phyloP scores from a whole-genome alignment of 2,113 vertebrate genomes.

The Rhea americana region DNA sequence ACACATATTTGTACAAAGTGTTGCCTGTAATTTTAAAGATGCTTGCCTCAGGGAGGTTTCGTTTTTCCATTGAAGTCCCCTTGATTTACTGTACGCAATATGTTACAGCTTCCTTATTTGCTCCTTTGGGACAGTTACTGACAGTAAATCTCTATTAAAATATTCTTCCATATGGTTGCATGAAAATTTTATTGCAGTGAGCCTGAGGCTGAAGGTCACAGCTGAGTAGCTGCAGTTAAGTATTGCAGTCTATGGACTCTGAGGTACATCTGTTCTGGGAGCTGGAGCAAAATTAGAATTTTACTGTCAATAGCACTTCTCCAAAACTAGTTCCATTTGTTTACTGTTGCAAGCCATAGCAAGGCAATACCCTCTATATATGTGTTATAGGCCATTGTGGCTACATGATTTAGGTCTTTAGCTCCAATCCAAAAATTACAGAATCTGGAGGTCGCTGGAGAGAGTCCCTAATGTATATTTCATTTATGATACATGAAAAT shows the following conservation, averaged over 20 bases:
- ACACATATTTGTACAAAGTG: conserved; percentile 90
- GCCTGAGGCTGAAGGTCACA: conserved; percentile 93
- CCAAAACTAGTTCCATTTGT: conserved; percentile 81
- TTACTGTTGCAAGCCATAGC: conserved; percentile 64
- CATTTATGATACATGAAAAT: conserved; percentile 81
- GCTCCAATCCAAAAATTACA: conserved; percentile 67
- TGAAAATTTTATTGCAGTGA: conserved; percentile 96
- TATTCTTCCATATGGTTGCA: conserved; percentile 98
- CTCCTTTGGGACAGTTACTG: conserved; percentile 87
- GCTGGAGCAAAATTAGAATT: conserved; percentile 87
- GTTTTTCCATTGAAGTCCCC: conserved; percentile 86
- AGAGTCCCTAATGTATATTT: conserved; percentile 80
- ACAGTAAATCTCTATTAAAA: conserved; percentile 99
- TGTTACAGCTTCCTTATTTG: conserved; percentile 93
- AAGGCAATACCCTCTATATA: conserved; percentile 32
- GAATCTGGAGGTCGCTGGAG: conserved; percentile 71
- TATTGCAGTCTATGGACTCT: conserved; percentile 85
- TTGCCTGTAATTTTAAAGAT: conserved; percentile 90
- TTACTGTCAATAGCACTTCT: conserved; percentile 86
- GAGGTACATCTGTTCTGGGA: conserved; percentile 90
- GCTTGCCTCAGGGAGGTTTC: conserved; percentile 84
- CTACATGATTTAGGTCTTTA: conserved; percentile 57
- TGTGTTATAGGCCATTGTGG: not conserved
- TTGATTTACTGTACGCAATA: conserved; percentile 93
- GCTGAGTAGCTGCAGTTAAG: conserved; percentile 90